Evolutionary conservation across 2,888 invertebrate genomes (phyloP), one percentile per base, ranked within the genome.

Genomic region (Aelia acuminata): DNA sequence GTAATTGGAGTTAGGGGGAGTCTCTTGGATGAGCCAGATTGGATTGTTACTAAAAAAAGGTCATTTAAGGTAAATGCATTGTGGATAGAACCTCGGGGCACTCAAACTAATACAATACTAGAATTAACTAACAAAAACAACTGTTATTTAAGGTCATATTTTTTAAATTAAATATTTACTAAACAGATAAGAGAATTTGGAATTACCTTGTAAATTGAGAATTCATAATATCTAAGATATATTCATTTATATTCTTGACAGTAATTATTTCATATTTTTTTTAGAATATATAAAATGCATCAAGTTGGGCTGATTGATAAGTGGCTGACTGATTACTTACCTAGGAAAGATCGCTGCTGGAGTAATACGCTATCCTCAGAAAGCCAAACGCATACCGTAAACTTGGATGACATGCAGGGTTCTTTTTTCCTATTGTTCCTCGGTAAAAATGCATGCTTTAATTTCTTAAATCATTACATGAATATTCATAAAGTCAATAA

Each of bases 351-450:
- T 92, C 95, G 95, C 90, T 98, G 98, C 91, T 96, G 94, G 94
- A 95, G 94, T 92, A 94, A 90, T 1, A 88, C 93, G 85, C 93
- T 94, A 1, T 92, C 93, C 22, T 93, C 95, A 0, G 95, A 95
- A 92, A 96, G 95, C n/a, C 95, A 95, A 89, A 97, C 97, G 91
- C 96, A 97, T 91, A 97, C 96, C 57, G 98, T 98, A 75, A 97
- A 97, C 92, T 94, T 98, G 90, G 94, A 95, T 87, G 98, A 98
- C 91, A 98, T 98, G 97, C 97, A 98, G 92, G 98, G 98, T 20
- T 97, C 97, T 47, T 98, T 98, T 93, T 96, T 97, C 91, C 95
- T 98, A 0, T 93, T 98, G 5, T 94, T 97, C 88, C 92, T 97
- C 88, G 97, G 97, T 96, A 93, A 92, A 90, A 57, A 43, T 75